Base-by-base conservation (phyloP, 2,888 invertebrate species). In the Drosophila conformis region DNA sequence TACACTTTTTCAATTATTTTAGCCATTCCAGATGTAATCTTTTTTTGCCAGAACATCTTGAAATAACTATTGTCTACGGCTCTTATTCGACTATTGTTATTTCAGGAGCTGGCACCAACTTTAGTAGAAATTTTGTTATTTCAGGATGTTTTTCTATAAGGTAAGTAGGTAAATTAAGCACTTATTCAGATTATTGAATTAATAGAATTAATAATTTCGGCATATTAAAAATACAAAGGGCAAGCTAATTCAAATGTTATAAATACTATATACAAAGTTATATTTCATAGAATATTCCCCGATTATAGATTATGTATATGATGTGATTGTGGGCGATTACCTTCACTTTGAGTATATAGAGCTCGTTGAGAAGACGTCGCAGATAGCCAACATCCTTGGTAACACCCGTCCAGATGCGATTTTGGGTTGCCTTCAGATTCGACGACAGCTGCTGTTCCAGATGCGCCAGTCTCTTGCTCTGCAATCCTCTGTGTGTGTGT, bases 281-380 rank as follows among this genome's bases (percentile, higher is more conserved):
- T 13, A 25, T 51, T 38, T 29, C 21, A 46, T 27, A 10, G 27
- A 25, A n/a, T 54, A 25, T 29, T 38, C 1, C 36, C 48, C 29
- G 11, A 46, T 35, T 64, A 48, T 33, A 62, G 46, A 53, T 40
- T 59, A 33, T 25, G 25, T 42, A 52, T 18, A 57, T 63, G 64
- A 52, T 59, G 65, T 65, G 54, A 15, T 59, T 56, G 11, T 36
- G 35, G 27, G 48, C 51, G 73, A 90, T 93, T 92, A 96, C 96
- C 95, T 97, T 97, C 68, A 97, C 95, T 94, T 96, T 96, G 81
- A 96, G 94, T 76, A 98, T 94, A 87, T 97, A 96, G 29, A 97
- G 94, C 93, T 98, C 97, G 90, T 97, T 97, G 67, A 97, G 95
- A 60, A 96, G 95, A 81, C 96, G 94, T 69, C 97, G 94, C 71